Conservation (phyloP, 23 tunicate genomes). For the Phallusia fumigata region DNA sequence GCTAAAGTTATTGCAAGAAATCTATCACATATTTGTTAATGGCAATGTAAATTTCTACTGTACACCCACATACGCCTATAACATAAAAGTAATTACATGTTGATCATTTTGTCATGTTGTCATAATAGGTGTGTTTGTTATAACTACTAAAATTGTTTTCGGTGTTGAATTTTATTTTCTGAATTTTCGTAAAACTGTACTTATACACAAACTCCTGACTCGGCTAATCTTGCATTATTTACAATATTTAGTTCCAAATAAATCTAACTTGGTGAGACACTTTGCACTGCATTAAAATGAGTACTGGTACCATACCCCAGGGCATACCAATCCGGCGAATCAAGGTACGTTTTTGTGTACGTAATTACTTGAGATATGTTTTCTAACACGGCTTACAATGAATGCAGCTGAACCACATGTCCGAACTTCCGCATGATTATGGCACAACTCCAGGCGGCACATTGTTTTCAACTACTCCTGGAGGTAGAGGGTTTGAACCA, state of each 20-base stretch:
- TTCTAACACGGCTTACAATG: not conserved
- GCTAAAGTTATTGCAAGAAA: no score
- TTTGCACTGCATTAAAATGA: slow-evolving; percentile 8
- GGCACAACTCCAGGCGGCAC: slow-evolving; percentile 96
- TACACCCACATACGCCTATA: no score
- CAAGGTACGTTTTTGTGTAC: not conserved
- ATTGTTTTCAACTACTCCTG: slow-evolving; percentile 90
- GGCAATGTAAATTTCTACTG: no score
- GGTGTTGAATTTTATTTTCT: no score
- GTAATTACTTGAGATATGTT: no score
- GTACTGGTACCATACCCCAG: not conserved
- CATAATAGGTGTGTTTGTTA: no score
- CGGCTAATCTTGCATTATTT: not conserved
- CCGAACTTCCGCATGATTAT: slow-evolving; percentile 78
- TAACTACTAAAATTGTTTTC: no score
- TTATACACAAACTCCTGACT: no score
- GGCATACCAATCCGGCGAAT: not conserved
- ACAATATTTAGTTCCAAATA: not conserved
- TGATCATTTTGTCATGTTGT: no score
- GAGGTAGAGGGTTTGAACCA: slow-evolving; percentile 34
- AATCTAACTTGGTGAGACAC: not conserved
- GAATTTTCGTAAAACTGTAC: no score
- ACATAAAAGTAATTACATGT: no score
- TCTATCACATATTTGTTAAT: no score
- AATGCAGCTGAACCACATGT: slow-evolving; percentile 56